Percentiles rank a stretch among this genome's conserved stretches.
These are phyloP conservation scores for Nesidiocoris tenuis DNA, from an alignment of 2,888 invertebrate genomes.

Conservation along the genomic window DNA sequence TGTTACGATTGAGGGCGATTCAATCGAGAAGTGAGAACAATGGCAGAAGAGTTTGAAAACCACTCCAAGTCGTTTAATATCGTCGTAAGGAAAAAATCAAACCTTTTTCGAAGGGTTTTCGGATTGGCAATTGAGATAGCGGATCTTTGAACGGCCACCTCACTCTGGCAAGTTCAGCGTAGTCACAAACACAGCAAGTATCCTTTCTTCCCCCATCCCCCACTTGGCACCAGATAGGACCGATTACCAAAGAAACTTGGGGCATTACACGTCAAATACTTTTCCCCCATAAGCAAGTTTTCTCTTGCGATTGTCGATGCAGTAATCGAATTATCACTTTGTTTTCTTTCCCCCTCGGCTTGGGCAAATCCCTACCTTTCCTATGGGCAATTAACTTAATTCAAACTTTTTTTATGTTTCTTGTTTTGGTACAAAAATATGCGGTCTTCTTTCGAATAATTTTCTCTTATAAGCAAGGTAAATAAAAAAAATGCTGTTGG, in stretches of 20 bases:
- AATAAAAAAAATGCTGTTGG: too few relatives aligned
- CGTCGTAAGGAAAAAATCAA: not conserved
- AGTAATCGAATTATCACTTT: constrained; percentile 27
- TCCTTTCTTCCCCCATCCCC: not conserved
- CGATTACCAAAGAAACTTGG: not conserved
- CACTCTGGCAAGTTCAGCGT: not conserved
- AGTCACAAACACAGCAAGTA: too few relatives aligned
- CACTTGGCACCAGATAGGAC: not conserved
- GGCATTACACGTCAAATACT: not conserved
- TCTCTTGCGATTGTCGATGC: not conserved
- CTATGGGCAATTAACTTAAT: too few relatives aligned
- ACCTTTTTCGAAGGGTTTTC: not conserved
- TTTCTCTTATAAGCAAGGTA: too few relatives aligned
- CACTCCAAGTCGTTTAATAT: too few relatives aligned
- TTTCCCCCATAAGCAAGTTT: not conserved
- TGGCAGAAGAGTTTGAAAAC: too few relatives aligned
- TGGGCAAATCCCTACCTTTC: too few relatives aligned
- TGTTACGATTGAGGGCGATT: too few relatives aligned
- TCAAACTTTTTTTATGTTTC: too few relatives aligned
- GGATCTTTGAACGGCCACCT: not conserved
- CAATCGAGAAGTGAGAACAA: too few relatives aligned
- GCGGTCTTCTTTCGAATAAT: too few relatives aligned
- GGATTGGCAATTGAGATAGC: not conserved
- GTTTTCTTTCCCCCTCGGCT: constrained; percentile 24
- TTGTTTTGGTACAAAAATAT: too few relatives aligned